Conservation (phyloP, 2,797 vertebrate species). For the Enteromius viviparus region DNA sequence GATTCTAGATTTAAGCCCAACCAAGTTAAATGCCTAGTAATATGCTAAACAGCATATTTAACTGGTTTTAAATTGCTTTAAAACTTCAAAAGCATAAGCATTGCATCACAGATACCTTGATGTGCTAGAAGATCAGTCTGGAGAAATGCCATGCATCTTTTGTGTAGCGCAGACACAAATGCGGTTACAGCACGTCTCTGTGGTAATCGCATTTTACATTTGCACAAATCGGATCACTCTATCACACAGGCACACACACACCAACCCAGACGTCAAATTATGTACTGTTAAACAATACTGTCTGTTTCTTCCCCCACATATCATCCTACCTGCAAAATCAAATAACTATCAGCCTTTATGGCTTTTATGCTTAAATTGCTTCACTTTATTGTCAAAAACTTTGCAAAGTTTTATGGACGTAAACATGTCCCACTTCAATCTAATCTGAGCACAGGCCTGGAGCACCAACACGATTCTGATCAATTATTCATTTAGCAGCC, state of each 20-base stretch:
- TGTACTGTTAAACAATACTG: constrained; percentile 26
- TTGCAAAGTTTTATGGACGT: not conserved
- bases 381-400: constrained; percentile 47
- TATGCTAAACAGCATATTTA: not conserved
- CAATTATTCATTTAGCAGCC: constrained; percentile 74
- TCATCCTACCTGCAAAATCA: constrained; percentile 64
- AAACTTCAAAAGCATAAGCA: constrained; percentile 9
- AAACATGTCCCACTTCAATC: constrained; percentile 26
- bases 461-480: constrained; percentile 75
- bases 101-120: constrained; percentile 28
- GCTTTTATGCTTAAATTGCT: constrained; percentile 66
- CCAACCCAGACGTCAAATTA: constrained; percentile 43
- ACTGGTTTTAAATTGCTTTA: constrained; percentile 20
- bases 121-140: constrained; percentile 51
- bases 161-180: constrained; percentile 65
- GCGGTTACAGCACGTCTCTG: constrained; percentile 52
- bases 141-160: constrained; percentile 62
- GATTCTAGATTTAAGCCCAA: not conserved
- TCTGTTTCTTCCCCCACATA: not conserved
- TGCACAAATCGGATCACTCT: constrained; percentile 60
- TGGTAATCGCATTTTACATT: constrained; percentile 65
- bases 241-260: constrained; percentile 42
- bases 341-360: constrained; percentile 66
- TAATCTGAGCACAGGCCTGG: constrained; percentile 72
- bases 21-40: not conserved